A percentile compares a stretch with the other conserved stretches of the same genome.
Conservation (phyloP, 1,140 invertebrate genomes). For the Meloidogyne floridensis region DNA sequence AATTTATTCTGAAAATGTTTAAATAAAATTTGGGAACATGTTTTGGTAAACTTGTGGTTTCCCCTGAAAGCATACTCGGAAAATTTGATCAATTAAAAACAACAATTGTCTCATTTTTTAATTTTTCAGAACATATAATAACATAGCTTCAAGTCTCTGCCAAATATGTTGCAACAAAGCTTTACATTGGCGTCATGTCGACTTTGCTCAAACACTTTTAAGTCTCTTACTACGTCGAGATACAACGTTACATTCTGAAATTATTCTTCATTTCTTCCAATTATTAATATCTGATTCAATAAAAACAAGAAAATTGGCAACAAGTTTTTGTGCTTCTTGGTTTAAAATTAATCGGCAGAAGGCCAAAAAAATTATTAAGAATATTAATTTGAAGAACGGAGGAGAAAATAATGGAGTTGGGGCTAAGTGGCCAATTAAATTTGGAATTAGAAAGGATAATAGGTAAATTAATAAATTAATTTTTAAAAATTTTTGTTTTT, state of each 20-base stretch:
- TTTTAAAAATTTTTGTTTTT: not conserved
- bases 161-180: slow-evolving; percentile 36
- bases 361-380: slow-evolving; percentile 71
- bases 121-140: not conserved
- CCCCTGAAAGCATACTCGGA: no score
- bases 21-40: no score
- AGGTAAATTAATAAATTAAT: not conserved
- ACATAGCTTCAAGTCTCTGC: not conserved
- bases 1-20: no score
- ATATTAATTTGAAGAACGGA: not conserved
- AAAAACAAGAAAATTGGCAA: slow-evolving; percentile 73
- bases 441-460: slow-evolving; percentile 74
- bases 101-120: not conserved
- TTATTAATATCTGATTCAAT: slow-evolving; percentile 78
- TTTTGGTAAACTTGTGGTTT: no score
- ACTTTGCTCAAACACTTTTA: slow-evolving; percentile 77
- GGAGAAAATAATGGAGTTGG: slow-evolving; percentile 29
- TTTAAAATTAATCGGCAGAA: slow-evolving; percentile 78
- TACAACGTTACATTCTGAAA: slow-evolving; percentile 71
- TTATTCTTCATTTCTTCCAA: slow-evolving; percentile 74
- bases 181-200: slow-evolving; percentile 78
- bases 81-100: not conserved
- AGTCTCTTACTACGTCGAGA: slow-evolving; percentile 76
- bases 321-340: slow-evolving; percentile 72
- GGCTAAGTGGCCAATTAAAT: slow-evolving; percentile 50